Evolutionary conservation across 2,888 invertebrate genomes (phyloP), one percentile per base, ranked within the genome.

Genomic region (Philhelius pedissequus): DNA sequence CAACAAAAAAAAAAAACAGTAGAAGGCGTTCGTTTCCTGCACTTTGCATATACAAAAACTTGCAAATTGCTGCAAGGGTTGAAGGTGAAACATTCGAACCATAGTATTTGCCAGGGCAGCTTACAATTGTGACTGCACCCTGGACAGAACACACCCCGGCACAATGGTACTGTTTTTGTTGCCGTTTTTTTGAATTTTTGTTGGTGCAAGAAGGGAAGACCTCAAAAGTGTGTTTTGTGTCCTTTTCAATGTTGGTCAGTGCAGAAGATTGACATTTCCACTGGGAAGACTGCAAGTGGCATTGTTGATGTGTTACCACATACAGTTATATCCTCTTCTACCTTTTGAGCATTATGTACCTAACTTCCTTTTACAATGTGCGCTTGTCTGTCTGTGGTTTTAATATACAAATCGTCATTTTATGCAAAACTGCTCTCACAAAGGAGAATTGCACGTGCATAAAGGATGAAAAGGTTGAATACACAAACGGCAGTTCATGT

Each of bases 231-330:
- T 68, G 66, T 68, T 74, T 48, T 62, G 68, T 73, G 54, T 74
- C 64, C 70, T 62, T 76, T 71, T 58, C 80, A 68, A 80, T 76
- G 84, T 66, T 76, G 80, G 71, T 80, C 75, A 71, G 60, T 76
- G 84, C 56, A 60, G 40, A 68, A 71, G 84, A 84, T 40, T 75
- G 80, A 80, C 75, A 76, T 48, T 69, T 54, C 38, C 68, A 68
- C 60, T 56, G 50, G 40, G 18, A 40, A 25, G 40, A 52, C 75
- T 84, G 84, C 80, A 84, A 84, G 66, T 84, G 84, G 75, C 84
- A 84, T 45, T 68, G 64, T 69, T 73, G 70, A 66, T 80, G 54
- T 70, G 56, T 38, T 64, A 48, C 56, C 73, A 45, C 62, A n/a
- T n/a, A 62, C 45, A 38, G 43, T 22, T 52, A 48, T 20, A 45